These are phyloP conservation scores for Spilosoma lubricipeda DNA, from an alignment of 2,888 invertebrate species.

Conservation along the genomic window DNA sequence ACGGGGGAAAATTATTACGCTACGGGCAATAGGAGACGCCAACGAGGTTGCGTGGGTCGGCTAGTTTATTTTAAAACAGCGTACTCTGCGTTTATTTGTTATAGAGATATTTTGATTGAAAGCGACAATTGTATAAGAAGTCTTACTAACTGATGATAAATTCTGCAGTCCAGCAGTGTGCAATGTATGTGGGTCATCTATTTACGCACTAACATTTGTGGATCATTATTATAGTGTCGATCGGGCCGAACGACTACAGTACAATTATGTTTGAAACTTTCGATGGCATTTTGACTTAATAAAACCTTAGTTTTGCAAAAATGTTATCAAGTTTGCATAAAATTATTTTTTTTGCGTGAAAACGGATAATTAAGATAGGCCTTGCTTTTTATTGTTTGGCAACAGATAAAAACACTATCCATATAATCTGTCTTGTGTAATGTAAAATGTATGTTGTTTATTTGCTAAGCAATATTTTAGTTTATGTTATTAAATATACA, in stretches of 20 bases:
- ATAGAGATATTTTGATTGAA: not conserved
- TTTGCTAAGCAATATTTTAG: not conserved
- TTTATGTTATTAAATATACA: not conserved
- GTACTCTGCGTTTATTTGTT: not conserved
- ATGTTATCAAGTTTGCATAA: conserved; percentile 5
- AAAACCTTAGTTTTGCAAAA: not conserved
- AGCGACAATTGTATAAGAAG: conserved; percentile 10
- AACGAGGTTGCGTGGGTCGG: too few species aligned
- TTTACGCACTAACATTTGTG: conserved; percentile 52
- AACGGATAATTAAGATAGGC: conserved; percentile 8
- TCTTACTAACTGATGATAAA: conserved; percentile 37
- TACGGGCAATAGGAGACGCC: too few species aligned
- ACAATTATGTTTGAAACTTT: conserved; percentile 37
- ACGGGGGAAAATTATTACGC: too few species aligned
- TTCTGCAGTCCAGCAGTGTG: conserved; percentile 50
- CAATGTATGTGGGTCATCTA: conserved; percentile 51
- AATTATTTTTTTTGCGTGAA: conserved; percentile 12
- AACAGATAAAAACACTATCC: not conserved
- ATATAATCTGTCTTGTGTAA: not conserved
- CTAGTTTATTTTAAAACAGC: too few species aligned
- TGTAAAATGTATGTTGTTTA: not conserved
- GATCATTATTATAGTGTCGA: conserved; percentile 50
- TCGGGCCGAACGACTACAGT: conserved; percentile 19
- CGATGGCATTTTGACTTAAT: conserved; percentile 25
- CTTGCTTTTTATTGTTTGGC: not conserved